Evolutionary conservation across 2,888 invertebrate genomes (phyloP).

Genomic region (Campoletis raptor): DNA sequence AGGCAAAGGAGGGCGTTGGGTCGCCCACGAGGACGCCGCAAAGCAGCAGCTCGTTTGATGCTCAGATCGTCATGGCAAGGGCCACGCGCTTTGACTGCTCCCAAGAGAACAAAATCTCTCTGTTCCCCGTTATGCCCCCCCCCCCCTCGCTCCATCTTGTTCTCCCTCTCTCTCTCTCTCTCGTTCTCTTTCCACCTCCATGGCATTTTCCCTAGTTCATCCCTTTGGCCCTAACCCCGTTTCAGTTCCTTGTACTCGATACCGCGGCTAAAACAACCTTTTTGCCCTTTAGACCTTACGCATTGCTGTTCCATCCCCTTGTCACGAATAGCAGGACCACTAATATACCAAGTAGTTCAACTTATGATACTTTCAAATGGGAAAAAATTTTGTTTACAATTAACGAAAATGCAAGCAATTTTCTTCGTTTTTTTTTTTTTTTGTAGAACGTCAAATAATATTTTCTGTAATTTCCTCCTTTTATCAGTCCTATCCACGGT

Average conservation of each 20-base stretch:
- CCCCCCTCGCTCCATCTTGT: too few species aligned
- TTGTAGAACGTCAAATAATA: constrained; percentile 57
- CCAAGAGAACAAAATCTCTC: constrained; percentile 84
- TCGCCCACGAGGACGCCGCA: constrained; percentile 72
- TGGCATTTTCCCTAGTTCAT: constrained; percentile 59
- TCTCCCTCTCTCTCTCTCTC: constrained; percentile 68
- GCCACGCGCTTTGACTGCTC: constrained; percentile 84
- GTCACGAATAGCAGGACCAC: constrained; percentile 43
- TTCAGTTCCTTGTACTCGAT: constrained; percentile 55
- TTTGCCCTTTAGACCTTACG: constrained; percentile 60
- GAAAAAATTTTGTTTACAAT: constrained; percentile 80
- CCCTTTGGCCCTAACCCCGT: constrained; percentile 63
- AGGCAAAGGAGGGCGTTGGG: constrained; percentile 62
- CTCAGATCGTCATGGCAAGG: constrained; percentile 82
- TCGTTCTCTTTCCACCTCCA: constrained; percentile 64
- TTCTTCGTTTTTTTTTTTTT: constrained; percentile 61
- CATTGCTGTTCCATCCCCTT: not conserved
- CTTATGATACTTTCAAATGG: constrained; percentile 68
- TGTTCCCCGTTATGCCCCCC: constrained; percentile 72
- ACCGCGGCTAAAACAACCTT: constrained; percentile 61
- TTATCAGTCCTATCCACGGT: constrained; percentile 76
- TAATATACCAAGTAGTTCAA: constrained; percentile 36
- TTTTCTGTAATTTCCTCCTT: constrained; percentile 72
- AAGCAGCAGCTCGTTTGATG: constrained; percentile 82
- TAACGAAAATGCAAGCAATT: constrained; percentile 78